Evolutionary conservation across 2,797 vertebrate species (phyloP), one percentile per base, ranked within the genome.

Genomic region (Manis javanica): DNA sequence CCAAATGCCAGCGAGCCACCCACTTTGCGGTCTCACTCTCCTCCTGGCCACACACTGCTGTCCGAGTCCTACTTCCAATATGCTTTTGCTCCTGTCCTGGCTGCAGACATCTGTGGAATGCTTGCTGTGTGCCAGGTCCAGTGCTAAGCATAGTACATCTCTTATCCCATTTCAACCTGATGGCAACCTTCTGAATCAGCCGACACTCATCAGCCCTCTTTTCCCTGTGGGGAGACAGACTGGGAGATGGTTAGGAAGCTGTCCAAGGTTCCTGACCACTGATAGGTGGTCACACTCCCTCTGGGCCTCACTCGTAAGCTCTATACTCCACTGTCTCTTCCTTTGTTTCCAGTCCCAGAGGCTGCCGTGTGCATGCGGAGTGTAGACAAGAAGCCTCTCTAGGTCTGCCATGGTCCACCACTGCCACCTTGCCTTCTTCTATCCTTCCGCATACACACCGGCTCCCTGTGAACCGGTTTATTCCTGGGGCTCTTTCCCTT

Each of bases 341-440:
- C 21, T 10, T 53, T 81, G 15, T 0, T 10, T 0, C 34, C 13
- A 4, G 15, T 7, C 59, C 69, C 55, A 15, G 51, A 2, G 0
- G 1, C 51, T 81, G 8, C 61, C 21, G 18, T 4, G 49, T 0
- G 2, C 7, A 3, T 0, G 1, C 4, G 29, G 68, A 71, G 42
- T 57, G 15, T 53, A 84, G n/a, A 57, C 59, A 8, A 21, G 14
- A 63, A 46, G 18, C 10, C 53, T 51, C 51, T 61, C 84, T 59
- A 72, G 39, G 61, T 34, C 81, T 42, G 13, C 53, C 31, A 4
- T 16, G 2, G 51, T 26, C 16, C 64, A 37, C 42, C 13, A 72
- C 74, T 14, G 7, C 19, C 7, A 0, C 31, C 15, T 15, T 23
- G 9, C 7, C 21, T 75, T 16, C 16, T 87, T 93, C 51, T 8